Base-by-base conservation (phyloP, 2,113 vertebrate genomes). In the Nestor notabilis region DNA sequence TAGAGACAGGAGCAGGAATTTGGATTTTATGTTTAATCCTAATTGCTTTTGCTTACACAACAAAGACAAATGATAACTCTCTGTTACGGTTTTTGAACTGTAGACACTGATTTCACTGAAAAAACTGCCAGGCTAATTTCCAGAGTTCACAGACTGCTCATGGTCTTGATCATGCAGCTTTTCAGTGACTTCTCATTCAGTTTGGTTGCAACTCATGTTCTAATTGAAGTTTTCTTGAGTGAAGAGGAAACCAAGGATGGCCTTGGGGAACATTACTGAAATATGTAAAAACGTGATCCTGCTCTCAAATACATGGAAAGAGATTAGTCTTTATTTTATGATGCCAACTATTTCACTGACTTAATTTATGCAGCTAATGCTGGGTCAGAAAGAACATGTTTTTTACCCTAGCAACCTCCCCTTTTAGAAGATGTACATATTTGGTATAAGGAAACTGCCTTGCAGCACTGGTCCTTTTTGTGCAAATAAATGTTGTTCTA, bases 251-350 rank as follows among this genome's bases (percentile, higher is more conserved):
- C 47, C 65, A 89, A 91, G 87, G 70, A 95, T 95, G 81, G 76
- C 93, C 91, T 92, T 98, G 96, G 95, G 96, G 85, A 96, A 75
- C 83, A 43, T 89, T 70, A 96, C 85, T 83, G 83, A 96, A 95
- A 80, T 63, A 88, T 86, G 52, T 35, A 84, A 83, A 93, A 89
- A 39, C 15, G 8, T 95, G 93, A 93, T 94, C 92, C 93, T 75
- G 37, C 69, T 91, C 82, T 97, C 65, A 52, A 93, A 96, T 68
- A 90, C 89, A 50, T 65, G 63, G 79, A 68, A 60, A 33, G 71
- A 90, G 24, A 41, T 66, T 87, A 50, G 33, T 95, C 72, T 96
- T 93, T 80, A 87, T 93, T 96, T 96, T 63, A 71, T 43, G 64
- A 64, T 83, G 87, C 78, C 79, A 94, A 37, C 60, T 87, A 43